phyloP scores from a whole-genome alignment of 2,888 invertebrate species.

The Microplitis manilae region DNA sequence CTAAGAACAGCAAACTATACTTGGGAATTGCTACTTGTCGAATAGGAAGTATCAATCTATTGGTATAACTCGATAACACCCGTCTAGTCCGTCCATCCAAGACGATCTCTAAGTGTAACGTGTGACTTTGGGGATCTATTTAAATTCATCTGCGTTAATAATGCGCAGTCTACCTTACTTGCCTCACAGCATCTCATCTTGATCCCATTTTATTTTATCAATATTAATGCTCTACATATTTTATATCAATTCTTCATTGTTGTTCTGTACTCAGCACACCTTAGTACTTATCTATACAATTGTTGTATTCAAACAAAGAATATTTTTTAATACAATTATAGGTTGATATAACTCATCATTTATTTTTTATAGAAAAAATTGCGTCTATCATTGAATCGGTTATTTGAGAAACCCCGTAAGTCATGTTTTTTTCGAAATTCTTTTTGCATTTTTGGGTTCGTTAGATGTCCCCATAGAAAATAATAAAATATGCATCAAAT shows the following conservation, averaged over 20 bases:
- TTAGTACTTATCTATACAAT: not conserved
- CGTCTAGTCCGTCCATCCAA: slow-evolving; percentile 18
- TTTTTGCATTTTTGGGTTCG: no score
- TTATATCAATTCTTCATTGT: not conserved
- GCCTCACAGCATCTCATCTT: not conserved
- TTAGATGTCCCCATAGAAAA: no score
- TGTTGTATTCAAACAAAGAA: not conserved
- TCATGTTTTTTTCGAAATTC: no score
- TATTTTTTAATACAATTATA: not conserved
- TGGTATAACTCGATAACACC: slow-evolving; percentile 33
- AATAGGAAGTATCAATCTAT: slow-evolving; percentile 31
- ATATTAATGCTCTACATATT: not conserved
- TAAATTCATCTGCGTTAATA: slow-evolving; percentile 27
- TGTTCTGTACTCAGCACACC: not conserved
- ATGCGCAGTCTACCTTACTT: slow-evolving; percentile 17
- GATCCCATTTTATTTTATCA: not conserved
- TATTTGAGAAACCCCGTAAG: no score
- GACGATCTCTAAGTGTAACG: slow-evolving; percentile 55
- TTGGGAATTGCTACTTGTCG: slow-evolving; percentile 21
- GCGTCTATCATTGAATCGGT: no score
- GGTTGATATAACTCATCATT: not conserved
- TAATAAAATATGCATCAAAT: no score
- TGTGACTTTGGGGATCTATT: slow-evolving; percentile 51
- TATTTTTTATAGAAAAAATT: not conserved
- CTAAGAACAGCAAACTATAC: not conserved